Conservation (phyloP, 2,888 invertebrate species). For the Tenthredo amoena region DNA sequence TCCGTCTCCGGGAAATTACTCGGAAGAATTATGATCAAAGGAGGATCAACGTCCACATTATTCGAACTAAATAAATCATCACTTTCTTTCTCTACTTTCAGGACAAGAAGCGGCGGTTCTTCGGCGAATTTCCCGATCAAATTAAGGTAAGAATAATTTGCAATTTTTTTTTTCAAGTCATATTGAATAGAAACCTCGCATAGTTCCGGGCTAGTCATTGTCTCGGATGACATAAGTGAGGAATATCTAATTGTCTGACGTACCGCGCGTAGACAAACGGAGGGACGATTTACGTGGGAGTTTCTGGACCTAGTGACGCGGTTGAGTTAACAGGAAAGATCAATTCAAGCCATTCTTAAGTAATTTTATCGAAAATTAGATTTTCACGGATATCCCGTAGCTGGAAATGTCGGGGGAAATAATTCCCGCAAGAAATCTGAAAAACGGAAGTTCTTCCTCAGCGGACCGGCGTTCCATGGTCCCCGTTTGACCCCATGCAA, state of each 20-base stretch:
- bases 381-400: background rate
- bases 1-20: conserved; percentile 17
- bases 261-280: background rate
- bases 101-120: background rate
- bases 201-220: background rate
- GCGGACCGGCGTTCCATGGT: background rate
- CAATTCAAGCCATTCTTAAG: background rate
- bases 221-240: background rate
- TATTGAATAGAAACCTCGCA: background rate
- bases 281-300: background rate
- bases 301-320: background rate
- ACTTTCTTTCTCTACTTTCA: background rate
- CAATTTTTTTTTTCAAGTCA: background rate
- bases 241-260: background rate
- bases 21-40: background rate
- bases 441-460: conserved; percentile 16
- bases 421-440: background rate
- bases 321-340: background rate
- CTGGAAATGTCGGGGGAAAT: background rate
- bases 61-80: background rate
- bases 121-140: background rate
- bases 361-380: background rate
- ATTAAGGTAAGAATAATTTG: background rate
- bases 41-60: background rate
- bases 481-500: conserved; percentile 47